Base-by-base conservation (phyloP, 1,140 invertebrate species). In the Bombus vancouverensis region DNA sequence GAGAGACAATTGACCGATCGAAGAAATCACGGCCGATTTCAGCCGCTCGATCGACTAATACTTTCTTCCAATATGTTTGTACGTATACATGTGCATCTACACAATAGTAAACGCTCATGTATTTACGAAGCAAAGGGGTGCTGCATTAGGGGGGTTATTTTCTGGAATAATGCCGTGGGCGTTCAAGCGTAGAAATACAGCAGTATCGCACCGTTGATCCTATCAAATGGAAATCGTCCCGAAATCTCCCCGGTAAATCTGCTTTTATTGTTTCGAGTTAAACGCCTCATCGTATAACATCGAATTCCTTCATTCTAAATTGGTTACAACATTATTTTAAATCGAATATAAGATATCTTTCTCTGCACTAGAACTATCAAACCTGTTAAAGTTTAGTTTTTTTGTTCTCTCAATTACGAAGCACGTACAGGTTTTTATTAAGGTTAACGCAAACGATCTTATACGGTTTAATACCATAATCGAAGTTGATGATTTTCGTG, bases 111-210 rank as follows among this genome's bases (percentile, higher is more conserved):
- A 71, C 75, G 57, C 22, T 88, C 68, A 72, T 81, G 85, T 92
- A 89, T 93, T 93, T 92, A 83, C 89, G 85, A 71, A 90, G 66
- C 57, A 79, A 66, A 42, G 32, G 70, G 73, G 62, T 44, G 87
- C 81, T 75, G 83, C 88, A 68, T 74, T 88, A 87, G 88, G 86
- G 37, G 90, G 86, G 85, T 80, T 89, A 87, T 92, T 92, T 89
- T 89, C 76, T 86, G 88, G 81, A 82, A 86, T 87, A 86, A 89
- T 83, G 89, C 88, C 88, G 90, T 84, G 87, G 87, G 92, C 92
- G 92, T 92, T 88, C 77, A 81, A 91, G 88, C 92, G 89, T 92
- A 85, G 88, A 92, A 93, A 93, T 89, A 89, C 78, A 68, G 73
- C 73, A 73, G 89, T 88, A 92, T 94, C 92, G 91, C 32, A 37